These are phyloP conservation scores for Archilochus colubris DNA, from an alignment of 2,113 vertebrate species.

Conservation along the genomic window DNA sequence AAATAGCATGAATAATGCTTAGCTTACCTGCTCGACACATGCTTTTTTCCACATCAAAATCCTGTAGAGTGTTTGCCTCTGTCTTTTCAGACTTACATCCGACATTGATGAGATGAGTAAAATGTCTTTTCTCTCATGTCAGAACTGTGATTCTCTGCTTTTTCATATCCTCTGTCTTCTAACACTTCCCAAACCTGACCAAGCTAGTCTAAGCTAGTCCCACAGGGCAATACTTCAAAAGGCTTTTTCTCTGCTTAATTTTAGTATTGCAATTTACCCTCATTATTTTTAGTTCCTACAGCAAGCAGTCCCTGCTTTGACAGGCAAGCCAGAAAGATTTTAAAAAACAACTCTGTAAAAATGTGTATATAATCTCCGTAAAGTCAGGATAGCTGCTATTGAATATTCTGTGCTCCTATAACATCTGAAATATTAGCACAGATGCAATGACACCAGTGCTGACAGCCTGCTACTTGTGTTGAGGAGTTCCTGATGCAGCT, in stretches of 20 bases:
- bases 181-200: not conserved
- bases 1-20: not conserved
- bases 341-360: not conserved
- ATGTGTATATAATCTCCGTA: not conserved
- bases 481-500: not conserved
- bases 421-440: not conserved
- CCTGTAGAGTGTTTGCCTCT: not conserved
- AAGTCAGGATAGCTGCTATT: not conserved
- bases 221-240: constrained; percentile 45
- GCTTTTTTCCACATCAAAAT: not conserved
- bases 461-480: not conserved
- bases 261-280: constrained; percentile 18
- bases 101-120: not conserved
- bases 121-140: constrained; percentile 3
- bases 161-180: constrained; percentile 8
- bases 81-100: not conserved
- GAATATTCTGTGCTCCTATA: not conserved
- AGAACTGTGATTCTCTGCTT: not conserved
- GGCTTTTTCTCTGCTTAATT: not conserved
- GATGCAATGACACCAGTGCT: not conserved
- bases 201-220: constrained; percentile 40
- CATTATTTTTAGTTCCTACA: constrained; percentile 29
- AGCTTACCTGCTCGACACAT: not conserved
- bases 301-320: not conserved
- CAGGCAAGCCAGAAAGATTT: not conserved